These are phyloP conservation scores for Trichomycterus rosablanca DNA, from an alignment of 2,113 vertebrate genomes.

Conservation along the genomic window DNA sequence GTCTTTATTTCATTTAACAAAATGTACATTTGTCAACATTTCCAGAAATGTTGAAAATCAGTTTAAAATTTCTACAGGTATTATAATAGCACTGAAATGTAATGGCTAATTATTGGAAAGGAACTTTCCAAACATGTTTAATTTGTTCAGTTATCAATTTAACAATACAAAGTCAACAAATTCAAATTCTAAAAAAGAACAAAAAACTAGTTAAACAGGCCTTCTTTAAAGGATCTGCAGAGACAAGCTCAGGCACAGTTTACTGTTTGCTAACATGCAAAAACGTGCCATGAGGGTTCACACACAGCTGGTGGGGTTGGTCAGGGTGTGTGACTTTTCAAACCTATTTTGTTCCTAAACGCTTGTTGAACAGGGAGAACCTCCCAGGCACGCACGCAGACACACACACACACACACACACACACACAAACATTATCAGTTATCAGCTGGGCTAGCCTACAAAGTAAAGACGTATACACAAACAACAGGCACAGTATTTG, in stretches of 20 bases:
- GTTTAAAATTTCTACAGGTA: no score
- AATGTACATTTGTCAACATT: no score
- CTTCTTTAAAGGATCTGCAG: slow-evolving; percentile 5
- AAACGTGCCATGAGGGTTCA: slow-evolving; percentile 29
- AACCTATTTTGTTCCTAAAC: no score
- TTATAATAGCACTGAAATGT: no score
- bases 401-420: slow-evolving; percentile 17
- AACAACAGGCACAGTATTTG: no score
- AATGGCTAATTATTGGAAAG: no score
- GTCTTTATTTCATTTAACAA: no score
- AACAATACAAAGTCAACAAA: neutral
- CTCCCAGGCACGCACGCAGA: slow-evolving; percentile 14
- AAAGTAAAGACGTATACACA: neutral
- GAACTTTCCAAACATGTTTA: no score
- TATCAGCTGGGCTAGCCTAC: neutral
- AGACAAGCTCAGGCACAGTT: slow-evolving; percentile 19
- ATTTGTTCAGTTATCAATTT: neutral
- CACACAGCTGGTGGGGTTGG: slow-evolving; percentile 4
- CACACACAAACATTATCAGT: slow-evolving; percentile 15
- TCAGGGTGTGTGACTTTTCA: slow-evolving; percentile 11
- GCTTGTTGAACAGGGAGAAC: neutral
- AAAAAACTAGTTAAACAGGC: slow-evolving; percentile 29
- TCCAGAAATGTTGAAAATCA: no score
- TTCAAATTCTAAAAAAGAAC: neutral
- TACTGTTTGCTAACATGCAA: slow-evolving; percentile 20